Conservation (phyloP, 2,113 vertebrate species). For the Willisornis vidua region DNA sequence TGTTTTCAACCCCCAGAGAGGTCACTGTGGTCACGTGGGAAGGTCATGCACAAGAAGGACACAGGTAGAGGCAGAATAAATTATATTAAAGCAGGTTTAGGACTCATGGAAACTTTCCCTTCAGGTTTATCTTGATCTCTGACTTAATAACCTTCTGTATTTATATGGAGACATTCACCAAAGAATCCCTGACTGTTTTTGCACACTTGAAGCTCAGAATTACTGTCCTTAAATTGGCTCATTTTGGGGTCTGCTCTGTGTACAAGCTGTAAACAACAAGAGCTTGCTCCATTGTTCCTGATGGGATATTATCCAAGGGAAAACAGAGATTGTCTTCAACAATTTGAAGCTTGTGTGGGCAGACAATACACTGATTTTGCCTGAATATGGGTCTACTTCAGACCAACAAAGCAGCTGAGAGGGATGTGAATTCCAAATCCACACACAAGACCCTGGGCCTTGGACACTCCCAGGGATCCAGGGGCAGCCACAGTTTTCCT, state of each 20-base stretch:
- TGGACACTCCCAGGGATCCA: not conserved
- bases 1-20: not conserved
- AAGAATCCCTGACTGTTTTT: not conserved
- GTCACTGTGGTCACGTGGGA: not conserved
- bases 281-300: slow-evolving; percentile 8
- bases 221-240: not conserved
- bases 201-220: not conserved
- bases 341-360: not conserved
- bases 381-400: not conserved
- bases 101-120: not conserved
- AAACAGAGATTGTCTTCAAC: slow-evolving; percentile 12
- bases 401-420: not conserved
- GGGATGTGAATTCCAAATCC: not conserved
- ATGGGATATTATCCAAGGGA: not conserved
- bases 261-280: not conserved
- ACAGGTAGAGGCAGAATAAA: not conserved
- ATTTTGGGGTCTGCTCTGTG: not conserved
- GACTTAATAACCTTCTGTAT: not conserved
- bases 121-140: not conserved
- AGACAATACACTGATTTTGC: not conserved
- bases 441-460: not conserved
- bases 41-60: not conserved
- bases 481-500: not conserved
- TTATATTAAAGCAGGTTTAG: not conserved
- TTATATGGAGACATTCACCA: not conserved